Percentiles rank a stretch among this genome's conserved stretches.
phyloP scores from a whole-genome alignment of 2,113 vertebrate species.

The Alligator sinensis region DNA sequence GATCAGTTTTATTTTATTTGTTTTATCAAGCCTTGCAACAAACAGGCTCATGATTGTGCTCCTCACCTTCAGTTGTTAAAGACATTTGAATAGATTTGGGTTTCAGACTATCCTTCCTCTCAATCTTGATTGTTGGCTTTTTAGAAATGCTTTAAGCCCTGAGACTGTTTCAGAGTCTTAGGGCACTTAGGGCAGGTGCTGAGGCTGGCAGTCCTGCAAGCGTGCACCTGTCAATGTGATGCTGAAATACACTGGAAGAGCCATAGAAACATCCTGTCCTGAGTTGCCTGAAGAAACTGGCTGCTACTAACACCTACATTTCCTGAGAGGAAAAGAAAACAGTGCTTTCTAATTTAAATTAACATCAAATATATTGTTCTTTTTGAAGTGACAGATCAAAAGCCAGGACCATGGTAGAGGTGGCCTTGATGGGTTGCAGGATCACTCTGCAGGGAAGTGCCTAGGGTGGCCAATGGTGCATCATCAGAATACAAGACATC shows the following conservation, averaged over 20 bases:
- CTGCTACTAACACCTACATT: not conserved
- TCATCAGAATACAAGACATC: no score
- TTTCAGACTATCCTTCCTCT: not conserved
- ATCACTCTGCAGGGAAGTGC: not conserved
- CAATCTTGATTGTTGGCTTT: not conserved
- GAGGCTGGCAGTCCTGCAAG: not conserved
- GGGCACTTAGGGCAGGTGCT: not conserved
- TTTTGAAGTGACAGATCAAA: not conserved
- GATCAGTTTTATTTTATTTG: not conserved
- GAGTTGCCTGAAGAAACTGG: not conserved
- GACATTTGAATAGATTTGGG: not conserved
- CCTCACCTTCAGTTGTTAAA: not conserved
- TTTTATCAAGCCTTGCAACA: not conserved
- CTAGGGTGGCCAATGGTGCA: no score
- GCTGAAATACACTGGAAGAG: not conserved
- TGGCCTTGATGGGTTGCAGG: not conserved
- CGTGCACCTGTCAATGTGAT: not conserved
- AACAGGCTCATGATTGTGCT: fast-evolving
- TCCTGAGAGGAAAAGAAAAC: not conserved
- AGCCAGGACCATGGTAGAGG: not conserved
- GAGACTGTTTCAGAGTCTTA: not conserved
- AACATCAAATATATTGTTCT: not conserved
- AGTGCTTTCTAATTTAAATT: not conserved
- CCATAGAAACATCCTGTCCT: not conserved
- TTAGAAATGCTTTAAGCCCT: not conserved